Evolutionary conservation across 2,113 vertebrate genomes (phyloP), one percentile per base, ranked within the genome.

Genomic region (Dipodomys merriami): DNA sequence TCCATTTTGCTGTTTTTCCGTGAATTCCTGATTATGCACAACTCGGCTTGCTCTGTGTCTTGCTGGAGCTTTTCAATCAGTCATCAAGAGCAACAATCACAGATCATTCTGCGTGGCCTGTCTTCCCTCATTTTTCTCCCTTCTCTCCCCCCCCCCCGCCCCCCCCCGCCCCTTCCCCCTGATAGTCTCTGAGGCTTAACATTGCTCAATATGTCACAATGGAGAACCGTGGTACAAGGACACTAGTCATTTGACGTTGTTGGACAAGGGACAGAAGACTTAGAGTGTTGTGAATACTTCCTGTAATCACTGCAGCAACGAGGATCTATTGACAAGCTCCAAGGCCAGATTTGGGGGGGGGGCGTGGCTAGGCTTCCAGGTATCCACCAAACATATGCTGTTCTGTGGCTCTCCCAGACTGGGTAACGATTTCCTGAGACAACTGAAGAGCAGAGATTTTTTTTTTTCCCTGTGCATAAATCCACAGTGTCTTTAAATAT

Each of bases 41-140:
- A 86, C 53, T 90, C 88, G 60, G 65, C 25, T 90, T 83, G 78
- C 12, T 88, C 53, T 72, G 35, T 92, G 94, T 94, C 83, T 93
- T 91, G 35, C 82, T 77, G 44, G 65, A 93, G 79, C 64, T 76
- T 93, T 93, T 93, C 90, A 93, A 76, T 72, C 90, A 90, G 73
- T 72, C 82, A 86, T 86, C 74, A 74, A 85, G 78, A 93, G 83
- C 25, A 20, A 27, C 60, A 53, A 72, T 44, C 80, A 49, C 79
- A 64, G 72, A 74, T 72, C 83, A 91, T 53, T 89, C 71, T 60
- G 92, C 65, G 16, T 82, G 46, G 39, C 39, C 93, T 18, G 15
- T 25, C 30, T 68, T 72, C 33, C 60, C 60, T 83, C 60, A 91
- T 93, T 84, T n/a, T 80, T 87, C 71, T 86, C 86, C 79, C 64